A percentile compares a stretch with the other conserved stretches of the same genome.
Conservation (phyloP, 1,140 invertebrate species). For the Drosophila arizonae region DNA sequence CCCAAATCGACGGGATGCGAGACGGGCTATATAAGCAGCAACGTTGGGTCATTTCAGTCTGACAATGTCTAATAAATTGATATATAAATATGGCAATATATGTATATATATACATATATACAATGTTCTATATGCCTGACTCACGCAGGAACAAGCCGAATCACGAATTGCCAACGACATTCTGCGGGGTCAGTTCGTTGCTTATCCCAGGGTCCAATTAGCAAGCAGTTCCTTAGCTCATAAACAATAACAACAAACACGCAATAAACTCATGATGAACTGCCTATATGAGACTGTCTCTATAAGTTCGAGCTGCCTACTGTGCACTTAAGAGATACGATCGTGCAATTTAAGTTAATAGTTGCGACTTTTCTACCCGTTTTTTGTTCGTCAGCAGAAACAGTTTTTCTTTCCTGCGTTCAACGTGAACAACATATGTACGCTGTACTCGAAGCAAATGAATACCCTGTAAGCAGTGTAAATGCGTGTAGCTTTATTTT, state of each 20-base stretch:
- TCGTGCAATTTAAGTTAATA: conserved; percentile 56
- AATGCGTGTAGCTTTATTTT: background rate
- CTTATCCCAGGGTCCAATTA: conserved; percentile 28
- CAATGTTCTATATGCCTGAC: background rate
- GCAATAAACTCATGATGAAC: conserved; percentile 60
- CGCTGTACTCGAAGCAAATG: background rate
- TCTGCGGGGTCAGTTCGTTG: conserved; percentile 14
- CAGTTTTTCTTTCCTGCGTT: conserved; percentile 31
- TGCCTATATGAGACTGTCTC: background rate
- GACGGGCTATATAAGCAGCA: conserved; percentile 24
- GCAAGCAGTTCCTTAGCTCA: conserved; percentile 62
- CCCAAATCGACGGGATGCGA: conserved; percentile 2
- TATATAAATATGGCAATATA: conserved; percentile 28
- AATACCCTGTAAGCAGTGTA: conserved; percentile 4
- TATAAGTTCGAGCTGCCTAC: conserved; percentile 3
- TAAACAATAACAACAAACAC: conserved; percentile 39
- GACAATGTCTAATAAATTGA: conserved; percentile 22
- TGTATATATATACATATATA: background rate
- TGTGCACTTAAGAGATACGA: conserved; percentile 44
- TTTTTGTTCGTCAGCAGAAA: conserved; percentile 8
- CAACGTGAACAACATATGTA: conserved; percentile 12
- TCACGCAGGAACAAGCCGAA: conserved; percentile 12
- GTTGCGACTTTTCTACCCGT: conserved; percentile 28
- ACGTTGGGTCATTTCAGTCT: conserved; percentile 32
- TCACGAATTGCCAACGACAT: conserved; percentile 2